Conservation (phyloP, 2,797 vertebrate genomes). For the Pseudochaenichthys georgianus region DNA sequence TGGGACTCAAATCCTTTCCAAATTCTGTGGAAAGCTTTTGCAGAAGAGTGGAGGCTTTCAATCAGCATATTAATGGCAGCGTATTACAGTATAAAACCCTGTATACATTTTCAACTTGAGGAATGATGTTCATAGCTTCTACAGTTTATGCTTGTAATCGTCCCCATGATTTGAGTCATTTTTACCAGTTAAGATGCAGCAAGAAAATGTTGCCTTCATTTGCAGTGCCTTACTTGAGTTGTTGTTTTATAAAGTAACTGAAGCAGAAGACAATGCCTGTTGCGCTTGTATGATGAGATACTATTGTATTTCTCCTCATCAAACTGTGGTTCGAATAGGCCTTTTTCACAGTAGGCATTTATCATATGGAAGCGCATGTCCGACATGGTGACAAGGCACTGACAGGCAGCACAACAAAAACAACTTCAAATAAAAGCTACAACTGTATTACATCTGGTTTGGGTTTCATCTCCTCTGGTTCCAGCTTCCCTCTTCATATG, state of each 20-base stretch:
- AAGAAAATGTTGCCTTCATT: no score
- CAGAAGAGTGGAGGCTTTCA: neutral
- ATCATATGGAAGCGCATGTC: no score
- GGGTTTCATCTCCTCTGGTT: neutral
- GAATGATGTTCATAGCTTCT: neutral
- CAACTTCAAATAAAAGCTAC: neutral
- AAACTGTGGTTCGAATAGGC: no score
- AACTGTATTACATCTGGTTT: neutral
- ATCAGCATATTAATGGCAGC: neutral
- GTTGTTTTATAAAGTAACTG: neutral
- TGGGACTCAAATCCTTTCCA: neutral
- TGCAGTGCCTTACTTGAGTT: no score
- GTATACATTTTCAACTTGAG: no score
- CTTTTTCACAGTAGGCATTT: no score
- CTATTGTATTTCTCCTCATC: no score
- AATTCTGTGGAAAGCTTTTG: neutral
- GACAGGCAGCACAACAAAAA: no score
- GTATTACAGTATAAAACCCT: no score
- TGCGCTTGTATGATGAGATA: neutral
- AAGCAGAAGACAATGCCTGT: neutral
- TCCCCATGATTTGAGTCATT: neutral
- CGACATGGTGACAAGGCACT: neutral
- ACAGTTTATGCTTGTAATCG: neutral
- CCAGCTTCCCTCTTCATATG: constrained; percentile 32
- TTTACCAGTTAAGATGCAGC: no score